These are phyloP conservation scores for Calameuta pallipes DNA, from an alignment of 2,888 invertebrate genomes.

Conservation along the genomic window DNA sequence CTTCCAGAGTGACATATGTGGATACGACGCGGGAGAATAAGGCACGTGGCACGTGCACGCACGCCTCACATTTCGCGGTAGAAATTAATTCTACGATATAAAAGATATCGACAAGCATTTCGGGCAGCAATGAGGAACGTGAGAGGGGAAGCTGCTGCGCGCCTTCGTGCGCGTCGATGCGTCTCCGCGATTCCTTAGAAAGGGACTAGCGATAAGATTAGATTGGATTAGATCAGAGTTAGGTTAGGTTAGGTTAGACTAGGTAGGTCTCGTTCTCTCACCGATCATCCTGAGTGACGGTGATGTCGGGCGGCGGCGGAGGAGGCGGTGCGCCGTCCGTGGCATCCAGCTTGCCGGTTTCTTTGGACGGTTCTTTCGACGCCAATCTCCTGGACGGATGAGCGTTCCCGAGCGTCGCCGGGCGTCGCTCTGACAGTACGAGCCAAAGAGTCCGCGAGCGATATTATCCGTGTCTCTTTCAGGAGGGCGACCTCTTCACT, in stretches of 20 bases:
- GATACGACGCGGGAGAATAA: not conserved
- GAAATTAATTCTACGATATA: not conserved
- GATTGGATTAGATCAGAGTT: not conserved
- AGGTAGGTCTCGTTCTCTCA: conserved; percentile 37
- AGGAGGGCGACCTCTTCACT: not conserved
- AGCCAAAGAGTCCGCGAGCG: not conserved
- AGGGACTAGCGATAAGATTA: not conserved
- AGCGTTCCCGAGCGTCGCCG: not conserved
- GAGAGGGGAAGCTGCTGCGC: not conserved
- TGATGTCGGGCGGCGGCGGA: conserved; percentile 63
- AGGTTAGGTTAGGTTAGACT: not conserved
- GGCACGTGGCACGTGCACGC: not conserved
- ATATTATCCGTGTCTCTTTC: not conserved
- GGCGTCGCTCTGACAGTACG: not conserved
- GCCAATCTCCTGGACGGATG: not conserved
- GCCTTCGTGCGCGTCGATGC: not conserved
- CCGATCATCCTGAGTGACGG: conserved; percentile 65
- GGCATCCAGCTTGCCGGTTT: conserved; percentile 65
- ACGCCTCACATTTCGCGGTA: not conserved
- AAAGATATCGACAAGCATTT: not conserved
- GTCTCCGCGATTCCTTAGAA: not conserved
- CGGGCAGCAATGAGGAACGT: not conserved
- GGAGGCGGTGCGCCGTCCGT: conserved; percentile 63
- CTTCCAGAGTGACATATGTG: not conserved
- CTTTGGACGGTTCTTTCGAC: conserved; percentile 20